Evolutionary conservation across 2,888 invertebrate genomes (phyloP), one percentile per base, ranked within the genome.

Genomic region (Petrophora chlorosata): DNA sequence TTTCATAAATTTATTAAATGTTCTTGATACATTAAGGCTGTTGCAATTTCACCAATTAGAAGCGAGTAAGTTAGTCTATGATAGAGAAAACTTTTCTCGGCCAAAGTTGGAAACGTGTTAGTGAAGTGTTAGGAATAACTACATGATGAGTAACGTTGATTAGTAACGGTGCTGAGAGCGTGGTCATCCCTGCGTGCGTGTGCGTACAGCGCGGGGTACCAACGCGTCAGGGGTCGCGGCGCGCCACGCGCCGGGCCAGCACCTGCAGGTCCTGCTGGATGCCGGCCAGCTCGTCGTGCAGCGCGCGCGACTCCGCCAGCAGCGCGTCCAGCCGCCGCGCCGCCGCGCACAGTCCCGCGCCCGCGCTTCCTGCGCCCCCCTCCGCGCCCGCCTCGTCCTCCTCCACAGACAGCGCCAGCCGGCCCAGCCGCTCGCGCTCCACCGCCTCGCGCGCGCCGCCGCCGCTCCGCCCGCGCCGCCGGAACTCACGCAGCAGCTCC

Each of bases 221-320:
- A 81, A 85, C 86, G 82, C 82, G 81, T 85, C 84, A 86, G 73
- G 69, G 70, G 79, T 76, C 62, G 74, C 73, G 73, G 76, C 79
- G 79, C 55, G 80, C 68, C 73, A 80, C 76, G 77, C 89, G 89
- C 65, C 80, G 79, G 57, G 82, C 85, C 79, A 90, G 89, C 89
- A 91, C 91, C 87, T 91, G 90, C 75, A 91, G 82, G 82, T 90
- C 90, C 53, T 82, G 78, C 62, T 88, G 86, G 69, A 90, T 90
- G 68, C 77, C 86, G 5, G 85, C 84, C 70, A 91, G 75, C 78
- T 89, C 85, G 59, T 70, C 77, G 77, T 88, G 89, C 61, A 91
- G 78, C 45, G 74, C 77, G 13, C 87, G 74, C 5, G 89, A 87
- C 75, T 90, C 90, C 32, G 79, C 84, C 63, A 90, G 77, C 75